Evolutionary conservation across 2,888 invertebrate species (phyloP).

Genomic region (Smittia aterrima): DNA sequence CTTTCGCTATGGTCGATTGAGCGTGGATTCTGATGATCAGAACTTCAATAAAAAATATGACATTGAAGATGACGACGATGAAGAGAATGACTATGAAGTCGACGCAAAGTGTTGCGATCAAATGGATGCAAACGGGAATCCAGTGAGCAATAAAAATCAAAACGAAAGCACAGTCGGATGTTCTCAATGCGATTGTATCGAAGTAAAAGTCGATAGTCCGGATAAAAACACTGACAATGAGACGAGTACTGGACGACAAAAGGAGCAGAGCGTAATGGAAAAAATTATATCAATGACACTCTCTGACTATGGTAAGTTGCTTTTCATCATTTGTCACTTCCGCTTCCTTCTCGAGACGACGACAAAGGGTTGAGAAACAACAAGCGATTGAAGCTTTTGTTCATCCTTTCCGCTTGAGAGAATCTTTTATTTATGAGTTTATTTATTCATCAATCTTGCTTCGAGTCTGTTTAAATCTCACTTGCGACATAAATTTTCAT

Average conservation of each 20-base stretch:
- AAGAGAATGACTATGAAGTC: background rate
- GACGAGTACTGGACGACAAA: constrained; percentile 28
- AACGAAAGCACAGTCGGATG: background rate
- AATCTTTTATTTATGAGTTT: too few species aligned
- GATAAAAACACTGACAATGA: background rate
- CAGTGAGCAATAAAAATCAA: background rate
- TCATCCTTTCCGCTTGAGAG: too few species aligned
- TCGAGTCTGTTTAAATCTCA: background rate
- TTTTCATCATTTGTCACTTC: background rate
- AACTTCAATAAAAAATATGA: constrained; percentile 43
- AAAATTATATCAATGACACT: constrained; percentile 53
- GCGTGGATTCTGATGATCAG: constrained; percentile 52
- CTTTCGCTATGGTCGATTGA: constrained; percentile 53
- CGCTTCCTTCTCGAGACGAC: too few species aligned
- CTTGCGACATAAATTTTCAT: too few species aligned
- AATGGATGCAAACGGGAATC: constrained; percentile 24
- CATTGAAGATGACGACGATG: constrained; percentile 17
- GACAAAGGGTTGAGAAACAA: too few species aligned
- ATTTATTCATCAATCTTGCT: background rate
- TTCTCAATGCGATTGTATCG: constrained; percentile 36
- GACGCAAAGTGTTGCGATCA: background rate
- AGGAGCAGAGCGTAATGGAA: constrained; percentile 51
- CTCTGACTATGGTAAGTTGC: constrained; percentile 53
- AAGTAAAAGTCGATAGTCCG: constrained; percentile 27
- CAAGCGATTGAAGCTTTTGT: too few species aligned